Conservation (phyloP, 1,140 invertebrate genomes). For the Scaptomyza pallida region DNA sequence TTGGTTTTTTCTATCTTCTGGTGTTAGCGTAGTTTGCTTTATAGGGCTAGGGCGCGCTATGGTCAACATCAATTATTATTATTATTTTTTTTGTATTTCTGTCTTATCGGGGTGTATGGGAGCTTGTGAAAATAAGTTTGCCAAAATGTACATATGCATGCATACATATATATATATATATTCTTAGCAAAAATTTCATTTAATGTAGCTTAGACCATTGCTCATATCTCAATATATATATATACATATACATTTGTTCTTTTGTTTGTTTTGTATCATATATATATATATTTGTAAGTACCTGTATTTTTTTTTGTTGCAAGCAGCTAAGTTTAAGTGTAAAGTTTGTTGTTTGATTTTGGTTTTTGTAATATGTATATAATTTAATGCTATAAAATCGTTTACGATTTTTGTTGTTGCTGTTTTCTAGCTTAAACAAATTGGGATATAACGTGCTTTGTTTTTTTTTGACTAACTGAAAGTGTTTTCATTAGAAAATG, state of each 20-base stretch:
- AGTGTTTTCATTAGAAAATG: slow-evolving; percentile 17
- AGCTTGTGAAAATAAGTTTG: slow-evolving; percentile 54
- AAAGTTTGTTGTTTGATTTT: slow-evolving; percentile 71
- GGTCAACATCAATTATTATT: slow-evolving; percentile 46
- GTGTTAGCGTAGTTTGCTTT: slow-evolving; percentile 29
- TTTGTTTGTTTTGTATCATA: slow-evolving; percentile 27
- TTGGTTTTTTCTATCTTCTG: slow-evolving; percentile 29
- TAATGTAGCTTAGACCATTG: too few species aligned
- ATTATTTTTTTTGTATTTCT: slow-evolving; percentile 26
- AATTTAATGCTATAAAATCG: slow-evolving; percentile 66
- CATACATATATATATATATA: slow-evolving; percentile 42
- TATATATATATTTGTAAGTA: slow-evolving; percentile 77
- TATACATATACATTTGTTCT: slow-evolving; percentile 33
- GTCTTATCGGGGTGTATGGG: slow-evolving; percentile 23
- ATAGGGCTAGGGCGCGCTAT: slow-evolving; percentile 60
- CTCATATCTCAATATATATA: slow-evolving; percentile 35
- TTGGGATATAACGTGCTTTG: slow-evolving; percentile 12
- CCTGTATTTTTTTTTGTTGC: slow-evolving; percentile 80
- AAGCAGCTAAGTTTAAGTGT: slow-evolving; percentile 81
- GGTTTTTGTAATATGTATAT: slow-evolving; percentile 43
- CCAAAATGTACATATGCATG: slow-evolving; percentile 63
- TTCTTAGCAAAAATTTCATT: slow-evolving; percentile 3
- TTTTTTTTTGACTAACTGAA: slow-evolving; percentile 33
- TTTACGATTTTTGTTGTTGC: slow-evolving; percentile 61
- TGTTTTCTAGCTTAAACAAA: slow-evolving; percentile 24